A percentile compares a stretch with the other conserved stretches of the same genome.
Evolutionary conservation across 2,113 vertebrate species (phyloP).

Genomic region (Oncorhynchus keta): DNA sequence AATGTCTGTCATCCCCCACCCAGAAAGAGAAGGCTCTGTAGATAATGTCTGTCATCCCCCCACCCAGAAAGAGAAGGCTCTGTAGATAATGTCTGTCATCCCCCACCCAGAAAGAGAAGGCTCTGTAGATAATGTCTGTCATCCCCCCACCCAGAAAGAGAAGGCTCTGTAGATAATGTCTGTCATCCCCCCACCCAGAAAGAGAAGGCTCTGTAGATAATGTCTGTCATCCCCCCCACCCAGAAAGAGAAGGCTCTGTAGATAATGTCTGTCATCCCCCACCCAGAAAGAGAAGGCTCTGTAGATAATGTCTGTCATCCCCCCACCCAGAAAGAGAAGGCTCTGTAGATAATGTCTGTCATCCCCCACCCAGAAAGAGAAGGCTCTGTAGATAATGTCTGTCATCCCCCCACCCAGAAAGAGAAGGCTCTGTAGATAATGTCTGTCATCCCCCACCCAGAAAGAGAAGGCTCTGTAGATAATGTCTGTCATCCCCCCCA

Average conservation of each 20-base stretch:
- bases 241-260: no score
- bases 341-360: slow-evolving; percentile 5
- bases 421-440: slow-evolving; percentile 76
- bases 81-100: slow-evolving; percentile 26
- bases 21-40: slow-evolving; percentile 88
- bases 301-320: no score
- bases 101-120: slow-evolving; percentile 80
- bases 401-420: slow-evolving; percentile 75
- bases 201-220: no score
- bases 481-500: no score
- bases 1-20: slow-evolving; percentile 32
- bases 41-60: no score
- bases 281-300: not conserved
- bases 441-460: slow-evolving; percentile 64
- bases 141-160: no score
- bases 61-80: slow-evolving; percentile 88
- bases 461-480: slow-evolving; percentile 67
- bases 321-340: slow-evolving; percentile 89
- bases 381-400: slow-evolving; percentile 64
- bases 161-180: no score
- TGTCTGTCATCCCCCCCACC: no score
- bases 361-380: slow-evolving; percentile 83
- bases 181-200: no score
- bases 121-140: no score
- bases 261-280: not conserved